Evolutionary conservation across 2,113 vertebrate species (phyloP).

Genomic region (Brienomyrus longianalis): DNA sequence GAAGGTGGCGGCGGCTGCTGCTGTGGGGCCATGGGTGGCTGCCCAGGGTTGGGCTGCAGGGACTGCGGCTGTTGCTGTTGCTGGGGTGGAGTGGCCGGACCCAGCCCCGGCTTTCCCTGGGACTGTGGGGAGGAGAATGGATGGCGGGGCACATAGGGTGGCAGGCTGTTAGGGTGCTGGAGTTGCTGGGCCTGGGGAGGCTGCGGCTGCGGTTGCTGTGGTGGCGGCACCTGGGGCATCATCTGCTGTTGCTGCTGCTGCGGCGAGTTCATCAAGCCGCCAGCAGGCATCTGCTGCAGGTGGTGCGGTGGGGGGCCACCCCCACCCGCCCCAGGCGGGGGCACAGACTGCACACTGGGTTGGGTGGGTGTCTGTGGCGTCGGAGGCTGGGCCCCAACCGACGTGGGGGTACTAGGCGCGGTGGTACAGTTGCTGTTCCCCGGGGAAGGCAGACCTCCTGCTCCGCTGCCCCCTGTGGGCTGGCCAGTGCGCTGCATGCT

Average conservation of each 20-base stretch:
- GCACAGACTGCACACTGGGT: conserved; percentile 45
- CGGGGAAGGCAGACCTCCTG: conserved; percentile 63
- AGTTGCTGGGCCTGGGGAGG: conserved; percentile 61
- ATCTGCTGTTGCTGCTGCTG: conserved; percentile 64
- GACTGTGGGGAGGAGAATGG: conserved; percentile 73
- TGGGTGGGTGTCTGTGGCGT: conserved; percentile 79
- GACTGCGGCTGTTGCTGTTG: conserved; percentile 66
- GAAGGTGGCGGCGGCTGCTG: conserved; percentile 49
- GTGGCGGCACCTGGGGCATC: conserved; percentile 38
- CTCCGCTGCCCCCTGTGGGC: conserved; percentile 42
- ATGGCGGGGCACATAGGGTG: conserved; percentile 71
- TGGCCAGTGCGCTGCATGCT: conserved; percentile 89
- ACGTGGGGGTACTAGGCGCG: conserved; percentile 79
- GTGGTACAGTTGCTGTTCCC: conserved; percentile 53
- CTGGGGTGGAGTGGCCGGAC: conserved; percentile 71
- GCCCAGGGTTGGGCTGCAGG: conserved; percentile 41
- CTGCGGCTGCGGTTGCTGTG: conserved; percentile 72
- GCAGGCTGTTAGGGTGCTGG: conserved; percentile 68
- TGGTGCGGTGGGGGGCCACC: conserved; percentile 36
- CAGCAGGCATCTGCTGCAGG: conserved; percentile 48
- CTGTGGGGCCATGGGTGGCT: conserved; percentile 46
- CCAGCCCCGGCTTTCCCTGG: conserved; percentile 83
- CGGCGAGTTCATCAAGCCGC: conserved; percentile 56
- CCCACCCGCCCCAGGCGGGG: conserved; percentile 47
- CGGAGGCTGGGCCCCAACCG: conserved; percentile 76